Base-by-base conservation (phyloP, 2,888 invertebrate species). In the Phaedon cochleariae region DNA sequence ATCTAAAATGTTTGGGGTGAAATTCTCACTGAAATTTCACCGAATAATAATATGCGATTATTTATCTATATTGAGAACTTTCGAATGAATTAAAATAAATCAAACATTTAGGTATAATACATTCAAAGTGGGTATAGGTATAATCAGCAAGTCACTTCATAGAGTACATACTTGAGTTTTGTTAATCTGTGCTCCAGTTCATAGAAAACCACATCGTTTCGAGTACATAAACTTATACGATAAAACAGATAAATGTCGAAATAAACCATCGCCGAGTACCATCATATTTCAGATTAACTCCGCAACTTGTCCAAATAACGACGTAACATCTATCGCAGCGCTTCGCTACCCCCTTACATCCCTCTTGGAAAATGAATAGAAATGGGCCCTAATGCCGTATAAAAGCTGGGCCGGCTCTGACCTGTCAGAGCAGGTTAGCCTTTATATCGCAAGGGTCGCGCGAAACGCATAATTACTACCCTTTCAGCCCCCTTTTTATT, bases 401-500 rank as follows among this genome's bases (percentile, higher is more conserved):
- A 65, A 41, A 41, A 41, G 41, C 41, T 7, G 41, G 41, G 41
- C 59, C 59, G 18, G 59, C 12, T 51, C 2, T 6, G 22, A 17
- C 21, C 21, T 41, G 55, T 55, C 55, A 46, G 54, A 48, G 21
- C 62, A 62, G 55, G 55, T 62, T 57, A 41, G 45, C 57, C 17
- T 22, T 45, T 52, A 59, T 59, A 9, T 21, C n/a, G n/a, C n/a
- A 48, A 65, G 63, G 63, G 62, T 63, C 57, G 68, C 63, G 67
- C 67, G 62, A 71, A 71, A 71, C 61, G 57, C 63, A 67, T 68
- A 67, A 70, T 65, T 62, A 67, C 64, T 68, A 67, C 64, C 68
- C 69, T 45, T 65, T 65, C 71, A 71, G 69, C 73, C 75, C 73
- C 70, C 71, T 67, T 72, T 73, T 73, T 71, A 74, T 69, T 64